phyloP scores from a whole-genome alignment of 2,888 invertebrate species.

The Lithophane socia region DNA sequence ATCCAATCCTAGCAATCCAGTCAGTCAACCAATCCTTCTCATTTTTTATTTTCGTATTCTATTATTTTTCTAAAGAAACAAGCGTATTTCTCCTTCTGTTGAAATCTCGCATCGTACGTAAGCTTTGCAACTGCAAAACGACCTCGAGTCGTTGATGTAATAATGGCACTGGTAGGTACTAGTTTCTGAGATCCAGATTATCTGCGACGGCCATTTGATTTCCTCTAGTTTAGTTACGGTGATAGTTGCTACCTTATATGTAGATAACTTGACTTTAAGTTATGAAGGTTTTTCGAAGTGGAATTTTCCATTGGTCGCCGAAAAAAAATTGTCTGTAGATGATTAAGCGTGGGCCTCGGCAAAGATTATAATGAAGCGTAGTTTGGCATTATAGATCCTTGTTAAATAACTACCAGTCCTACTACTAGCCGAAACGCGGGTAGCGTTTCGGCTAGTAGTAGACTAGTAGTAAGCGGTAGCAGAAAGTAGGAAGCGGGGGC shows the following conservation, averaged over 20 bases:
- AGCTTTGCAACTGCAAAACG: slow-evolving; percentile 31
- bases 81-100: slow-evolving; percentile 16
- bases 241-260: slow-evolving; percentile 6
- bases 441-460: too few species aligned
- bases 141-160: slow-evolving; percentile 50
- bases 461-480: too few species aligned
- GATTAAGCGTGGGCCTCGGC: neutral
- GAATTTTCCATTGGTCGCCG: neutral
- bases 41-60: neutral
- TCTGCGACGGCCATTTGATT: slow-evolving; percentile 21
- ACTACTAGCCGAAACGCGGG: too few species aligned
- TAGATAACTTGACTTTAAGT: neutral
- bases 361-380: neutral
- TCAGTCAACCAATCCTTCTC: neutral
- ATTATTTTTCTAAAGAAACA: neutral
- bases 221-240: slow-evolving; percentile 1
- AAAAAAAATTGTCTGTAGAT: neutral
- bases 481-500: neutral
- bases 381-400: neutral
- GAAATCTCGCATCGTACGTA: slow-evolving; percentile 10
- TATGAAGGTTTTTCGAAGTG: neutral
- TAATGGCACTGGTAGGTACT: slow-evolving; percentile 19
- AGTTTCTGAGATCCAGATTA: slow-evolving; percentile 45
- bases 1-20: too few species aligned
- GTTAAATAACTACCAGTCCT: neutral